Base-by-base conservation (phyloP, 2,113 vertebrate species). In the Lamprotornis superbus region DNA sequence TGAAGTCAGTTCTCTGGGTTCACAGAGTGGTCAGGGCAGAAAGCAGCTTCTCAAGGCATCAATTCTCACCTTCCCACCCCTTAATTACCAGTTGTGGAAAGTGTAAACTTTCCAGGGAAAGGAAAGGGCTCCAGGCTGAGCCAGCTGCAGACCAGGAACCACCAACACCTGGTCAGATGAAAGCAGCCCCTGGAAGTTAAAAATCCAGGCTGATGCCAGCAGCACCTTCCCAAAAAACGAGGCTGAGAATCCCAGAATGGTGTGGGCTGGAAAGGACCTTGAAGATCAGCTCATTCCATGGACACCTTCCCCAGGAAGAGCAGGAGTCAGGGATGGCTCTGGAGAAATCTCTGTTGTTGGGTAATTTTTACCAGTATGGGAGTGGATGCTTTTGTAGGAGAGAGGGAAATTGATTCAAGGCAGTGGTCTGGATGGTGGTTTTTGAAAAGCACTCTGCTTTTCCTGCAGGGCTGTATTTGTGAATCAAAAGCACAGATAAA, bases 301-400 rank as follows among this genome's bases (percentile, higher is more conserved):
- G 64, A 14, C 31, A 25, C 17, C n/a, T 35, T 12, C 35, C 21
- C 7, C 31, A 11, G 44, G 57, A 31, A 67, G 18, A 74, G 46
- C 33, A 55, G 20, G 35, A 67, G 13, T 10, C 12, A 3, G 5
- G 11, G 33, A 1, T 1, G 0, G 5, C 11, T 30, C 28, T 22
- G 18, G 28, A 21, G 10, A 15, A 33, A 73, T 37, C 68, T 77
- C 55, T 49, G 4, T 2, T 49, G 4, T 5, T 53, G 40, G 53
- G 13, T 14, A 4, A 13, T 68, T 60, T 68, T 44, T 11, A 23
- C 33, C 46, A 31, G 52, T 10, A 2, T 19, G 27, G 25, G 49
- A 69, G 11, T 30, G 23, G 12, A 22, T 83, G 42, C 19, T 82
- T 71, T 33, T 13, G 27, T 20, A 44, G 49, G 27, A 46, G 37